Conservation (phyloP, 2,113 vertebrate genomes). For the Brachyhypopomus occidentalis region DNA sequence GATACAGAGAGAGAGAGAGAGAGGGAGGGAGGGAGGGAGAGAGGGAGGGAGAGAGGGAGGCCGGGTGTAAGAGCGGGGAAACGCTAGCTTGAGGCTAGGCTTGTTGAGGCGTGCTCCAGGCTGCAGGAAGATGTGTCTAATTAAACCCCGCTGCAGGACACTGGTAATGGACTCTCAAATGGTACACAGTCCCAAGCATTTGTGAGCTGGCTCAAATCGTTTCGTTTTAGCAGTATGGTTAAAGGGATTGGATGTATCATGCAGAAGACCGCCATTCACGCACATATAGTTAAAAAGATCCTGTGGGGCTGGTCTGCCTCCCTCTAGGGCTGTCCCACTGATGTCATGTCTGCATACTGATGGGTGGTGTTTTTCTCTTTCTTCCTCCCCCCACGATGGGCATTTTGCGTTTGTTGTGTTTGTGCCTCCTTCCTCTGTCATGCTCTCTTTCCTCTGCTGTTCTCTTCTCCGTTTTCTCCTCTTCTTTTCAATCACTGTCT, state of each 20-base stretch:
- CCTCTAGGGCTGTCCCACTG: not conserved
- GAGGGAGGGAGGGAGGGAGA: no score
- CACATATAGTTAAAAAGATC: not conserved
- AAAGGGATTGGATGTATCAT: not conserved
- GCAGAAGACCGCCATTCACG: not conserved
- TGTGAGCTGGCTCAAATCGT: not conserved
- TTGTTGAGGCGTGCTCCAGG: not conserved
- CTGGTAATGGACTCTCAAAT: conserved; percentile 29
- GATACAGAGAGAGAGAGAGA: not conserved
- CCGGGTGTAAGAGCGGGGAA: not conserved
- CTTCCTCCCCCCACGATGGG: not conserved
- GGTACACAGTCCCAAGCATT: not conserved
- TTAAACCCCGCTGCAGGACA: conserved; percentile 1
- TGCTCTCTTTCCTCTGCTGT: not conserved
- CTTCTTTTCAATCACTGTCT: not conserved
- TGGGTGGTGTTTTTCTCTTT: not conserved
- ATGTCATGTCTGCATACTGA: not conserved
- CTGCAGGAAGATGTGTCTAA: not conserved
- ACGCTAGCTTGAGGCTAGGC: not conserved
- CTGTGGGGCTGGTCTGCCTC: not conserved
- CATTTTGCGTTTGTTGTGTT: no score
- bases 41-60: not conserved
- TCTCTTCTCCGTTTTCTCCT: not conserved
- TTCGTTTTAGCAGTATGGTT: not conserved
- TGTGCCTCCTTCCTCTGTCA: not conserved